Base-by-base conservation (phyloP, 2,888 invertebrate genomes). In the Thereva nobilitata region DNA sequence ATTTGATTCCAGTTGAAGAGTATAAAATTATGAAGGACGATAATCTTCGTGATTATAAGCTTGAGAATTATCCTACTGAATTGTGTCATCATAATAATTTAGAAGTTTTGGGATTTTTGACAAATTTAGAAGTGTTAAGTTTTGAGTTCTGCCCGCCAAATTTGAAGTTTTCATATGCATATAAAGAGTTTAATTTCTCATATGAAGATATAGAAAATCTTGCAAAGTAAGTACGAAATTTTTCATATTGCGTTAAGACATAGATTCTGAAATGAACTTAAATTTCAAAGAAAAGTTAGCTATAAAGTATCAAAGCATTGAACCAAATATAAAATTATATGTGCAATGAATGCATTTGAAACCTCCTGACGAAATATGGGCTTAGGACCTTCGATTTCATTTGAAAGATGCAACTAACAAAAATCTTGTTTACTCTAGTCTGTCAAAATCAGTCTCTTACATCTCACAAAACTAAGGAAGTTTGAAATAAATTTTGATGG, bases 1-100 rank as follows among this genome's bases (percentile, higher is more conserved):
- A 53, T 9, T 10, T 64, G 12, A 35, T 49, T 37, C 53, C 64
- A n/a, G 10, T 64, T 7, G 10, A 52, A 2, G 52, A 44, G 37
- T 53, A 53, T 44, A 64, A 44, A 8, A 7, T 64, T 23, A 42
- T 9, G 4, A 42, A 37, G 4, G 53, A 64, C 35, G 52, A 49
- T 4, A 12, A 42, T 10, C 53, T 64, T 10, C 10, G 2, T 1
- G 10, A 64, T 12, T 53, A 44, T 34, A 52, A 53, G 12, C 42
- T 64, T 42, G 34, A 35, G 23, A 42, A 53, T 38, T 52, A 52
- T 42, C 53, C 42, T 10, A 5, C 37, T 6, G 64, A 64, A 37
- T 44, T 53, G 3, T 64, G 64, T 37, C 64, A 64, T 37, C 64
- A 64, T n/a, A 53, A 9, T 34, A 53, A 41, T 23, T 64, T 64